Percentiles rank a stretch among this genome's conserved stretches.
Conservation (phyloP, 2,797 vertebrate genomes). For the Sebastes paucispinis region DNA sequence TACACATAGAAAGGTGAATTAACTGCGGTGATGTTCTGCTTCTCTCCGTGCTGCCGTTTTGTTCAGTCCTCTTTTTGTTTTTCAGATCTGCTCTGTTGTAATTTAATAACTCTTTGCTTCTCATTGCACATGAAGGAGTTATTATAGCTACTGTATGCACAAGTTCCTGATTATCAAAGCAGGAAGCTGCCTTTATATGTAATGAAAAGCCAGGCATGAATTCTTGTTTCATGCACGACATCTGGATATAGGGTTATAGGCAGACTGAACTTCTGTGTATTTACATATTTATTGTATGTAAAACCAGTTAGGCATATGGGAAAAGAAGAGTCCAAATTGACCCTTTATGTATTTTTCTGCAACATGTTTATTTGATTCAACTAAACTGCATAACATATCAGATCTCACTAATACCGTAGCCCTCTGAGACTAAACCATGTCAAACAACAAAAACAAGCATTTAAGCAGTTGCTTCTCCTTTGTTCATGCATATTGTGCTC, state of each 20-base stretch:
- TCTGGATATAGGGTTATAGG: background rate
- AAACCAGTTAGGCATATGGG: background rate
- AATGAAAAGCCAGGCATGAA: background rate
- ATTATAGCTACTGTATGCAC: background rate
- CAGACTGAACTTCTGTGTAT: background rate
- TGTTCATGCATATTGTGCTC: background rate
- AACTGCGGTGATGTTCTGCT: constrained; percentile 2
- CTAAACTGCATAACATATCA: background rate
- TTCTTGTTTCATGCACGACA: background rate
- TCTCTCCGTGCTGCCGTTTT: background rate
- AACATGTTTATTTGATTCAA: background rate
- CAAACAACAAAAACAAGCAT: background rate
- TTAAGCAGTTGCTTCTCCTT: background rate
- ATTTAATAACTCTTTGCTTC: background rate
- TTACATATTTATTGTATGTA: background rate
- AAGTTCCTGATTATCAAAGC: background rate
- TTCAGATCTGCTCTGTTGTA: background rate
- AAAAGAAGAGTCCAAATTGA: background rate
- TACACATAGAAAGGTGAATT: constrained; percentile 38
- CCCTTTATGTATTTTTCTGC: background rate
- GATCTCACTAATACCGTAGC: background rate
- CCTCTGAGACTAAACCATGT: background rate
- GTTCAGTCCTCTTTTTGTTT: constrained; percentile 3
- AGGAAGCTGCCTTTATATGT: background rate
- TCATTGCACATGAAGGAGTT: background rate